These are phyloP conservation scores for Harpalus rubripes DNA, from an alignment of 2,888 invertebrate genomes.

Conservation along the genomic window DNA sequence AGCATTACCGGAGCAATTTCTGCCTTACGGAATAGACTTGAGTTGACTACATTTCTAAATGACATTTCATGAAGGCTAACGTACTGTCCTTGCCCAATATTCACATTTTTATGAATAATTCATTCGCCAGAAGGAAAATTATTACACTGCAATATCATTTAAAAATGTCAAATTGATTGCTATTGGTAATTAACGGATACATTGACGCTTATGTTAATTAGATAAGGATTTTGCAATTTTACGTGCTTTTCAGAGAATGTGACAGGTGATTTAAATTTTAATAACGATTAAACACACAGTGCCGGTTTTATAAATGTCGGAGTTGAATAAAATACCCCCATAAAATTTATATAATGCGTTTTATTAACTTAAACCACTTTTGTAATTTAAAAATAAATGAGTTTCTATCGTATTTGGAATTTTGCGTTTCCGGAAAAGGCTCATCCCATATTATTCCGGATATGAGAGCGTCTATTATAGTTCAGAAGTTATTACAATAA, in stretches of 20 bases:
- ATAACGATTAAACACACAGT: not conserved
- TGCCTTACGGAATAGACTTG: slow-evolving; percentile 16
- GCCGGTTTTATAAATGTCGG: too few relatives aligned
- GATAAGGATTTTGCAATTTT: not conserved
- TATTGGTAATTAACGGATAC: not conserved
- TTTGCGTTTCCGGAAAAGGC: too few relatives aligned
- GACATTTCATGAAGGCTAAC: slow-evolving; percentile 49
- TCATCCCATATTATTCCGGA: too few relatives aligned
- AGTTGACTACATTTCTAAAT: slow-evolving; percentile 25
- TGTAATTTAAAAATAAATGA: too few relatives aligned
- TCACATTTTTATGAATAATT: slow-evolving; percentile 51
- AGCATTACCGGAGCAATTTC: slow-evolving; percentile 38
- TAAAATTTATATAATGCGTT: too few relatives aligned
- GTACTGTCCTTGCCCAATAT: slow-evolving; percentile 51
- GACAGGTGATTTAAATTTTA: not conserved
- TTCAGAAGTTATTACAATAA: too few relatives aligned
- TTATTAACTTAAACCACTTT: too few relatives aligned
- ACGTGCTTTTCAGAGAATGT: not conserved
- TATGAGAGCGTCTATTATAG: too few relatives aligned
- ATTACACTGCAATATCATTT: not conserved
- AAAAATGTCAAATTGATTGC: slow-evolving; percentile 48
- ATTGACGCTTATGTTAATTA: not conserved
- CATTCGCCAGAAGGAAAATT: slow-evolving; percentile 16
- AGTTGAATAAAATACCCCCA: too few relatives aligned
- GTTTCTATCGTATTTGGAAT: too few relatives aligned